phyloP scores from a whole-genome alignment of 2,888 invertebrate genomes.

The Ochropleura plecta region DNA sequence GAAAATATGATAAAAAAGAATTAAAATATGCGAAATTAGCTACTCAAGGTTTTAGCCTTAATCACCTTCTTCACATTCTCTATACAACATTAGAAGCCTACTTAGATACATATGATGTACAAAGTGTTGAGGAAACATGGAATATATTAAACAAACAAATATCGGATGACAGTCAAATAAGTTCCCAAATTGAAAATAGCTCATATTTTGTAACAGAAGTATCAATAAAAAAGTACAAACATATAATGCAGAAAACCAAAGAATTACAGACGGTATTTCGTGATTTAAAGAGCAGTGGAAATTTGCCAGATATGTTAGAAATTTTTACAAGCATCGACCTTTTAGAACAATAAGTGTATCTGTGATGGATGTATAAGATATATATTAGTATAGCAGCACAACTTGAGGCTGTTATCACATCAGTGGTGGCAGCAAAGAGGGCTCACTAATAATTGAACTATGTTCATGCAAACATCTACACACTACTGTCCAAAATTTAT shows the following conservation, averaged over 20 bases:
- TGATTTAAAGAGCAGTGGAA: conserved; percentile 66
- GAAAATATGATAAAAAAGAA: conserved; percentile 68
- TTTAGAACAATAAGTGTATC: conserved; percentile 53
- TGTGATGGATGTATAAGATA: conserved; percentile 11
- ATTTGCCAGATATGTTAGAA: conserved; percentile 73
- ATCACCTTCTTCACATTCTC: conserved; percentile 75
- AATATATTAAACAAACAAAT: conserved; percentile 76
- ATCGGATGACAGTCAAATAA: conserved; percentile 40
- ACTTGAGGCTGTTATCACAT: neutral
- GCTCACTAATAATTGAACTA: neutral
- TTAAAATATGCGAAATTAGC: conserved; percentile 33
- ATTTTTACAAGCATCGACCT: conserved; percentile 78
- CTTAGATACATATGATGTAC: conserved; percentile 81
- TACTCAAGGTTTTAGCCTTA: conserved; percentile 50
- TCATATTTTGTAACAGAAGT: conserved; percentile 77
- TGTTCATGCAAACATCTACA: neutral
- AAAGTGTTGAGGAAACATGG: conserved; percentile 77
- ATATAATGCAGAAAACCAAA: conserved; percentile 74
- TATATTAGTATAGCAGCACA: neutral
- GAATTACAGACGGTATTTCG: conserved; percentile 74
- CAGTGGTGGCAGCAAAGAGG: neutral
- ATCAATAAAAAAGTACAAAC: conserved; percentile 80
- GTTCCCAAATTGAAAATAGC: conserved; percentile 58
- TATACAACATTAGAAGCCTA: conserved; percentile 81
- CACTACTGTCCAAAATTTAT: neutral